Conservation (phyloP, 2,797 vertebrate genomes). For the Intellagama lesueurii region DNA sequence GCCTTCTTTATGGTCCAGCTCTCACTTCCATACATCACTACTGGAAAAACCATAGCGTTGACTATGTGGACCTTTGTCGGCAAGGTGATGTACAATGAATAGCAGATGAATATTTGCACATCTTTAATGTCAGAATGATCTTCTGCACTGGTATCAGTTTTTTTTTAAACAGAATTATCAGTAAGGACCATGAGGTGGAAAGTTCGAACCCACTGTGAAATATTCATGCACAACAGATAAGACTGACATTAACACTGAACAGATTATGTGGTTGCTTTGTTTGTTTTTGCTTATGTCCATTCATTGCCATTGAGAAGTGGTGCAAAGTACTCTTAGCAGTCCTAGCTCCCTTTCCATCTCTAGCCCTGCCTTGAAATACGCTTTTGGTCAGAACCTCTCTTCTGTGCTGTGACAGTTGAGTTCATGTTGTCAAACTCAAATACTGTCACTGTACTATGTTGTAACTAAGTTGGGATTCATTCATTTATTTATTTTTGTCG, state of each 20-base stretch:
- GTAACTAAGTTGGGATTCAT: neutral
- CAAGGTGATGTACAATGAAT: too few relatives aligned
- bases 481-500: too few relatives aligned
- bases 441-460: neutral
- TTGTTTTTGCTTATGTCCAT: neutral
- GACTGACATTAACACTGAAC: neutral
- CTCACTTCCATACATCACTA: too few relatives aligned
- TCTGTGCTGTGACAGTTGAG: neutral
- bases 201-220: neutral
- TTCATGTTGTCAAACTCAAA: neutral
- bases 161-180: constrained; percentile 9
- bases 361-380: neutral
- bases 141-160: too few relatives aligned
- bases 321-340: neutral
- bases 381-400: neutral
- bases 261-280: neutral
- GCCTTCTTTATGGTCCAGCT: too few relatives aligned
- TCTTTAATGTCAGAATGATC: neutral
- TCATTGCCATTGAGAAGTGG: neutral
- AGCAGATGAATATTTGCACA: neutral
- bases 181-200: neutral
- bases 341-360: neutral
- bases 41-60: too few relatives aligned
- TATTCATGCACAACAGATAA: constrained; percentile 11
- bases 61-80: too few relatives aligned